Evolutionary conservation across 1,140 invertebrate species (phyloP).

Genomic region (Heliconius hewitsoni): DNA sequence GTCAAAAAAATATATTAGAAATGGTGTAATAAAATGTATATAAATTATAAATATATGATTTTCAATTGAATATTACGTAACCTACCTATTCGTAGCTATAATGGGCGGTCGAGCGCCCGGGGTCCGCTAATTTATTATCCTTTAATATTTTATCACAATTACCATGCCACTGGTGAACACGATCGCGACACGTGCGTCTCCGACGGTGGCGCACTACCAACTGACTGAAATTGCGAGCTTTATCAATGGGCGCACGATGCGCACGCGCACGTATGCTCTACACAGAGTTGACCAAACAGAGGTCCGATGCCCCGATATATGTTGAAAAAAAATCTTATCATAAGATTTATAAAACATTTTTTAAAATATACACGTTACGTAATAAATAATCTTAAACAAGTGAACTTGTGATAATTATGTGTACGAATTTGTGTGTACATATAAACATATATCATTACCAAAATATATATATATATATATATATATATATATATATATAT

Average conservation of each 20-base stretch:
- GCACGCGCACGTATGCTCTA: conserved; percentile 60
- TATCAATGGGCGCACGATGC: conserved; percentile 62
- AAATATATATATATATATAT: background rate
- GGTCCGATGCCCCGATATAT: background rate
- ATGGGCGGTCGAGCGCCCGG: conserved; percentile 55
- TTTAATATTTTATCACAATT: conserved; percentile 62
- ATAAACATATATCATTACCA: background rate
- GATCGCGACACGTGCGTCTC: conserved; percentile 52
- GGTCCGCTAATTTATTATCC: conserved; percentile 55
- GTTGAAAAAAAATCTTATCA: background rate
- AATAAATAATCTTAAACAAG: background rate
- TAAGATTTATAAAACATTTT: background rate
- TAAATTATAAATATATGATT: background rate
- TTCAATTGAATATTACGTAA: conserved; percentile 55
- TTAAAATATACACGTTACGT: background rate
- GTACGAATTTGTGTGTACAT: background rate
- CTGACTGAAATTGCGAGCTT: conserved; percentile 77
- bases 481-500: too few species aligned
- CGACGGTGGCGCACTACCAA: conserved; percentile 62
- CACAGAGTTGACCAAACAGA: background rate
- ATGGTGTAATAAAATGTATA: background rate
- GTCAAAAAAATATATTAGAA: conserved; percentile 1
- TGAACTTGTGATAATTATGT: background rate
- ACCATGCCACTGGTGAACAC: conserved; percentile 68
- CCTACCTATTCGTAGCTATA: conserved; percentile 66